These are phyloP conservation scores for Tretioscincus oriximinensis DNA, from an alignment of 2,113 vertebrate species.

Conservation along the genomic window DNA sequence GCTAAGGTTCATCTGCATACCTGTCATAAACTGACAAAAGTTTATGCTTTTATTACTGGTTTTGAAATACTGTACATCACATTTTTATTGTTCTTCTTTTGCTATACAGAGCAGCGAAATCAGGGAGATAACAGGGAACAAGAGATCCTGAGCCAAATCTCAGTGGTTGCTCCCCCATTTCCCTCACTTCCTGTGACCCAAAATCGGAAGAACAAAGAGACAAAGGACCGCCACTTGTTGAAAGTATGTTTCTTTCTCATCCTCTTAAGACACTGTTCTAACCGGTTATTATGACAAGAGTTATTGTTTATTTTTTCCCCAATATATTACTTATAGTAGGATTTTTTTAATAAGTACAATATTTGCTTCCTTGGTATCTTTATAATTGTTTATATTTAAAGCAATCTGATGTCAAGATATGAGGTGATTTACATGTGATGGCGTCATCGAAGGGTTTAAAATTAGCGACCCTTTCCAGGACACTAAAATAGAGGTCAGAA, in stretches of 20 bases:
- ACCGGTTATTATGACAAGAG: fast-evolving
- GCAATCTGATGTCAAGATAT: background rate
- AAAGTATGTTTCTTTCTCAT: conserved; percentile 74
- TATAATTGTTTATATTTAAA: background rate
- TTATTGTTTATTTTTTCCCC: background rate
- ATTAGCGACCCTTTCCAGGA: background rate
- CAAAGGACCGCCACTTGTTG: conserved; percentile 81
- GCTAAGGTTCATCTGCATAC: background rate
- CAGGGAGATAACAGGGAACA: conserved; percentile 78
- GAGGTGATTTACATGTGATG: background rate
- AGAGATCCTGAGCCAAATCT: conserved; percentile 74
- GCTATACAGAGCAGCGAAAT: conserved; percentile 79
- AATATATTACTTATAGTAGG: background rate
- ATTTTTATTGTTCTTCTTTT: conserved; percentile 35
- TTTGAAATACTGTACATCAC: conserved; percentile 3
- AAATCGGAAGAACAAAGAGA: conserved; percentile 79
- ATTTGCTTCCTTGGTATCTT: background rate
- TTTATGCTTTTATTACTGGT: conserved; percentile 1
- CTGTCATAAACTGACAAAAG: background rate
- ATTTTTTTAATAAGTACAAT: background rate
- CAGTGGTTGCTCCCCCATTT: conserved; percentile 80
- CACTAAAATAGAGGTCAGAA: background rate
- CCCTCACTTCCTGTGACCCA: conserved; percentile 77
- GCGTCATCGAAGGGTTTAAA: background rate
- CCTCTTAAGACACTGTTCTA: background rate